Conservation (phyloP, 2,888 invertebrate species). For the Alviniconcha strummeri region DNA sequence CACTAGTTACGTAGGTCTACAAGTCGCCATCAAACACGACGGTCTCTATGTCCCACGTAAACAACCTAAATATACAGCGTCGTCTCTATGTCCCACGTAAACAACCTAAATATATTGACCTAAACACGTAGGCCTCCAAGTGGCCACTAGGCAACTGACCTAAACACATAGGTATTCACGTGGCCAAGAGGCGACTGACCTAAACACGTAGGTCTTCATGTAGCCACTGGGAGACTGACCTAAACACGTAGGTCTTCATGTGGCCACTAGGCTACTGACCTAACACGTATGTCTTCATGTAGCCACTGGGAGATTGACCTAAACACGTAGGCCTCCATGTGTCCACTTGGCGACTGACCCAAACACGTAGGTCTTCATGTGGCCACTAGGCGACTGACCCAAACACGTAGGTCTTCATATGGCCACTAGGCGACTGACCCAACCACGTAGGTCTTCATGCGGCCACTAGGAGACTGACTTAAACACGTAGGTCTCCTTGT, state of each 20-base stretch:
- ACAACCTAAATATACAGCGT: neutral
- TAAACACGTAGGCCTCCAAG: neutral
- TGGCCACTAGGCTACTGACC: no score
- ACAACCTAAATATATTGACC: neutral
- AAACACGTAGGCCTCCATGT: neutral
- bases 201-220: neutral
- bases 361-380: neutral
- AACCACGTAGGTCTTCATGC: neutral
- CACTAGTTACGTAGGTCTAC: no score
- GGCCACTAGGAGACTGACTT: neutral
- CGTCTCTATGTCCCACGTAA: neutral
- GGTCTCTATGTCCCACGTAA: neutral
- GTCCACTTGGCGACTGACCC: neutral
- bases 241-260: no score
- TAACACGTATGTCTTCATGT: no score
- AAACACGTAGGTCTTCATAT: neutral
- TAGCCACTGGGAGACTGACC: no score
- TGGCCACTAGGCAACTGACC: neutral
- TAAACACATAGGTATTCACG: neutral
- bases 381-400: neutral
- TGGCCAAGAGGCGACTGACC: neutral
- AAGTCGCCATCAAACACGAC: neutral
- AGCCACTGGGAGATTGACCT: neutral
- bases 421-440: neutral
- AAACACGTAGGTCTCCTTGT: neutral